Conservation (phyloP, 37 sponge, comb jelly and placozoan genomes). For the Agelas oroides region DNA sequence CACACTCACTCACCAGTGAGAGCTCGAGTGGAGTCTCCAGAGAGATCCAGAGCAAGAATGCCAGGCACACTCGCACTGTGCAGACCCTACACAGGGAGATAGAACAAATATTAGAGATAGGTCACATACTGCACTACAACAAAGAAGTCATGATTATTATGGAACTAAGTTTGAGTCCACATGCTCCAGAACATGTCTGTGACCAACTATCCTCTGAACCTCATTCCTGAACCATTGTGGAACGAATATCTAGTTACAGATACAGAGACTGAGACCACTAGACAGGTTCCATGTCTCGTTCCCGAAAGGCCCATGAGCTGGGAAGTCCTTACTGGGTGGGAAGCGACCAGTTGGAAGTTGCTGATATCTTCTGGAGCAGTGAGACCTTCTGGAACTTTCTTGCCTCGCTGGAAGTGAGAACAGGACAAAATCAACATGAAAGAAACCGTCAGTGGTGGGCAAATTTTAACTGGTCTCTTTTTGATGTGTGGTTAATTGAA, state of each 20-base stretch:
- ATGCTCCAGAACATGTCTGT: too few relatives aligned
- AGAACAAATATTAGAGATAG: not conserved
- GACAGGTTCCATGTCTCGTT: too few relatives aligned
- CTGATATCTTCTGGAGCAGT: conserved; percentile 75
- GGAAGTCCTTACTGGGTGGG: conserved; percentile 85
- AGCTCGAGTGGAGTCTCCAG: conserved; percentile 74
- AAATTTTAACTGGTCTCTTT: too few relatives aligned
- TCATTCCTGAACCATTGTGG: too few relatives aligned
- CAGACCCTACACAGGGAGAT: conserved; percentile 58
- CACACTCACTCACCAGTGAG: conserved; percentile 77
- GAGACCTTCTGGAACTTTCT: conserved; percentile 94
- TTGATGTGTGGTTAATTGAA: too few relatives aligned
- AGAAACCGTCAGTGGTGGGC: too few relatives aligned
- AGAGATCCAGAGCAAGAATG: conserved; percentile 93
- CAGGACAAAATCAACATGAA: not conserved
- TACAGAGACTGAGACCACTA: too few relatives aligned
- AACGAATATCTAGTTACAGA: too few relatives aligned
- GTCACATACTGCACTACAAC: not conserved
- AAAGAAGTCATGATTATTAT: too few relatives aligned
- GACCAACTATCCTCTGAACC: too few relatives aligned
- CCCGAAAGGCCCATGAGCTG: too few relatives aligned
- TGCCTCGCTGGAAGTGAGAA: conserved; percentile 78
- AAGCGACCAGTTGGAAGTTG: conserved; percentile 76
- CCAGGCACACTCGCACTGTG: conserved; percentile 98
- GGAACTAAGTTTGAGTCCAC: too few relatives aligned